Evolutionary conservation across 2,888 invertebrate species (phyloP), one percentile per base, ranked within the genome.

Genomic region (Habrosyne pyritoides): DNA sequence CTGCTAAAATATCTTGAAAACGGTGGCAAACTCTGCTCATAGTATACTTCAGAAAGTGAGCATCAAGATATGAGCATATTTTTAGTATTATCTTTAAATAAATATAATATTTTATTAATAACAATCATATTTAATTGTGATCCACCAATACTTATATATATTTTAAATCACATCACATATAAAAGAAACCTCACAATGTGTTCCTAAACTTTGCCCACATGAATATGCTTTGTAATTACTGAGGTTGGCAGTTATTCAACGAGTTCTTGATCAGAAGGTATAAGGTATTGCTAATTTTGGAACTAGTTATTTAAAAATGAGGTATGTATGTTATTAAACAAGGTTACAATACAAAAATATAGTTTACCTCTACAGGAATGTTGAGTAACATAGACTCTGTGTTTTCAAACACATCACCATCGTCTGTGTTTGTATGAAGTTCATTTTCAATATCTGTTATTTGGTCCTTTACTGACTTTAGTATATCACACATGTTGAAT

Each of bases 61-160:
- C 93, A 78, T 94, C 94, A 72, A 94, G 66, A 71, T 90, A 94
- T 28, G 94, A 93, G 70, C 94, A 94, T 76, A 94, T 94, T 77
- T 94, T 93, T 60, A 94, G 83, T 65, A 94, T 90, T 67, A 94
- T 93, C 94, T 94, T 86, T 54, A 91, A 93, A 53, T 61, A 2
- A 30, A 30, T 30, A n/a, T n/a, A n/a, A n/a, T n/a, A n/a, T n/a
- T n/a, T n/a, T n/a, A n/a, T n/a, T n/a, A n/a, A n/a, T n/a, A n/a
- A n/a, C n/a, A n/a, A n/a, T n/a, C n/a, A n/a, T n/a, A n/a, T n/a
- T n/a, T n/a, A n/a, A n/a, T n/a, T n/a, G n/a, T n/a, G n/a, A n/a
- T n/a, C n/a, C n/a, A n/a, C n/a, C n/a, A n/a, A n/a, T n/a, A n/a
- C n/a, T n/a, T n/a, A n/a, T n/a, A n/a, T n/a, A n/a, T n/a, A n/a